Percentiles rank a stretch among this genome's conserved stretches.
Evolutionary conservation across 2,113 vertebrate genomes (phyloP).

Genomic region (Diglossa brunneiventris): DNA sequence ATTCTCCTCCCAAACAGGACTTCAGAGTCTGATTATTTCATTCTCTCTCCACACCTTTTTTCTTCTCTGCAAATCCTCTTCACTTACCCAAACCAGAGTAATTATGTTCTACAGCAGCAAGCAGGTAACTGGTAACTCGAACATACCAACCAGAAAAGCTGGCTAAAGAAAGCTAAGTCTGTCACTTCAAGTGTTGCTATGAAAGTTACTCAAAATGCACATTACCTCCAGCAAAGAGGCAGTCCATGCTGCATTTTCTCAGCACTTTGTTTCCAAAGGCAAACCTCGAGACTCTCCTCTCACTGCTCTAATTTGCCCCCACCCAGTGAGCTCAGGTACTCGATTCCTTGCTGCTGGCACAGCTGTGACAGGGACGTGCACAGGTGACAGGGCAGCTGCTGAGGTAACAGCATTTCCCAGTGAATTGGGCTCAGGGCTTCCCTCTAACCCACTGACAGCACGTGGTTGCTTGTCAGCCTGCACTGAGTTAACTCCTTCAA

Average conservation of each 20-base stretch:
- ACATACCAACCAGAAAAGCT: background rate
- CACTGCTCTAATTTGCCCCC: background rate
- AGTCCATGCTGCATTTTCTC: background rate
- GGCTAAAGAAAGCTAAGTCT: background rate
- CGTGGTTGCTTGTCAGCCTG: background rate
- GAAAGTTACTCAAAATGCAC: background rate
- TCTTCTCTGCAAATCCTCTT: background rate
- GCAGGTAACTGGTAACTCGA: background rate
- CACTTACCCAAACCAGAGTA: background rate
- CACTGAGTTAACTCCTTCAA: accelerated
- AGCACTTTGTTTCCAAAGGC: background rate
- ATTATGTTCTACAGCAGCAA: background rate
- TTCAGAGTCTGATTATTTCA: background rate
- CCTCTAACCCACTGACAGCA: accelerated
- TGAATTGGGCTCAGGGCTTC: background rate
- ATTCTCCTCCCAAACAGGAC: background rate
- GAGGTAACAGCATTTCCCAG: background rate
- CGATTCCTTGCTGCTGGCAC: background rate
- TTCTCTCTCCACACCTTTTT: background rate
- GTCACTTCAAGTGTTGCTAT: background rate
- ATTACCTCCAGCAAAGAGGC: background rate
- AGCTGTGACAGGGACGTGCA: background rate
- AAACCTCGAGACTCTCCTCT: background rate
- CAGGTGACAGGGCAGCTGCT: background rate
- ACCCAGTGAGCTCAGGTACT: background rate